These are phyloP conservation scores for Eutolmus rufibarbis DNA, from an alignment of 2,888 invertebrate species.

Conservation along the genomic window DNA sequence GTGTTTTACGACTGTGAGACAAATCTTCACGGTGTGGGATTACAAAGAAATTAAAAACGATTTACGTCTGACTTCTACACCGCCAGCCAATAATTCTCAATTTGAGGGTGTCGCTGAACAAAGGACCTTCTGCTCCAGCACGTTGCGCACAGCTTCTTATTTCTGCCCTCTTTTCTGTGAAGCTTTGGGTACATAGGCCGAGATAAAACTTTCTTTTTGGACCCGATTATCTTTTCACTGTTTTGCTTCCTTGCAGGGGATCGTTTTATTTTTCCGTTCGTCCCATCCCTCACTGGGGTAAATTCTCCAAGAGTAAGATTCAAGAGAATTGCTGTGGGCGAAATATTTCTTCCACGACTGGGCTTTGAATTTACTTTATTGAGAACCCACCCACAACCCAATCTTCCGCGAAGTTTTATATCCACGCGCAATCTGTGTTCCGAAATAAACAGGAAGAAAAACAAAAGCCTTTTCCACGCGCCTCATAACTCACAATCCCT, in stretches of 20 bases:
- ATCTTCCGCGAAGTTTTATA: neutral
- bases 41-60: constrained; percentile 44
- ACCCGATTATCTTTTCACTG: constrained; percentile 9
- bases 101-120: constrained; percentile 18
- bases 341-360: neutral
- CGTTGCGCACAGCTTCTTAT: neutral
- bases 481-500: neutral
- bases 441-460: neutral
- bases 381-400: neutral
- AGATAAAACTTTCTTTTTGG: constrained; percentile 13
- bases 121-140: neutral
- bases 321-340: neutral
- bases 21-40: constrained; percentile 1
- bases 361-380: neutral
- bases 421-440: constrained; percentile 22
- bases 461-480: neutral
- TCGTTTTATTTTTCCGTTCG: neutral
- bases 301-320: neutral
- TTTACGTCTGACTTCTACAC: constrained; percentile 39
- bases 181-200: neutral
- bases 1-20: neutral
- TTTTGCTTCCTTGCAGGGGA: neutral
- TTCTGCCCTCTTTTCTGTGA: neutral
- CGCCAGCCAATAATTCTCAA: constrained; percentile 33
- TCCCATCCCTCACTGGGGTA: neutral